Conservation (phyloP, 2,113 vertebrate genomes). For the Nothobranchius furzeri region DNA sequence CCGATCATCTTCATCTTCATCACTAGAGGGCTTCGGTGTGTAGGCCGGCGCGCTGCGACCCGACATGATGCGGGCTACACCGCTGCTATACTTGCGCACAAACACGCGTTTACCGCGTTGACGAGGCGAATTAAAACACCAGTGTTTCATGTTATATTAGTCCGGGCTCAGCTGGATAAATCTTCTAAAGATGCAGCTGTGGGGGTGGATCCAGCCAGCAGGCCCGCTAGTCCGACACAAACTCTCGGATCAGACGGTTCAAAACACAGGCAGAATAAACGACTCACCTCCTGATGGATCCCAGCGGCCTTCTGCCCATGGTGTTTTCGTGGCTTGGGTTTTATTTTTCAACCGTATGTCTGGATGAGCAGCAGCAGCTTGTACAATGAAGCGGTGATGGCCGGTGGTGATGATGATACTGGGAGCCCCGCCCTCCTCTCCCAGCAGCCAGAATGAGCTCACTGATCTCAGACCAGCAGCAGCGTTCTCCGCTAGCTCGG, state of each 20-base stretch:
- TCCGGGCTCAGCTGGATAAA: background rate
- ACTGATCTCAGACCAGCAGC: slow-evolving; percentile 43
- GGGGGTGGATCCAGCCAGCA: slow-evolving; percentile 30
- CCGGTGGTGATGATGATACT: slow-evolving; percentile 73
- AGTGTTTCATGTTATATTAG: background rate
- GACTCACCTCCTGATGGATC: slow-evolving; percentile 66
- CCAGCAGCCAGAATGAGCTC: slow-evolving; percentile 68
- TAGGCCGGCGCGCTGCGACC: slow-evolving; percentile 60
- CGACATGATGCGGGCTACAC: slow-evolving; percentile 30
- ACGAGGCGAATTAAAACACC: fast-evolving
- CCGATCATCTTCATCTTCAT: slow-evolving; percentile 28
- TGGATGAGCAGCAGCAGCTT: slow-evolving; percentile 75
- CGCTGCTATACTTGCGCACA: background rate
- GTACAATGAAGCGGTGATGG: slow-evolving; percentile 73
- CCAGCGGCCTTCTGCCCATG: slow-evolving; percentile 41
- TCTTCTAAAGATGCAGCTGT: background rate
- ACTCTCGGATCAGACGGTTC: slow-evolving; percentile 19
- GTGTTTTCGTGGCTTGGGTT: slow-evolving; percentile 20
- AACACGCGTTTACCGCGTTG: background rate
- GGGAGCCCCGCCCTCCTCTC: slow-evolving; percentile 75
- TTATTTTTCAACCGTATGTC: slow-evolving; percentile 12
- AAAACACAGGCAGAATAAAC: background rate
- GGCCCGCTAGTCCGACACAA: slow-evolving; percentile 50
- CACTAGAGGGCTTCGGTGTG: slow-evolving; percentile 29
- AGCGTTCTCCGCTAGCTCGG: slow-evolving; percentile 5